Percentiles rank a stretch among this genome's conserved stretches.
These are phyloP conservation scores for Oreohelix idahoensis DNA, from an alignment of 1,140 invertebrate species.

Conservation along the genomic window DNA sequence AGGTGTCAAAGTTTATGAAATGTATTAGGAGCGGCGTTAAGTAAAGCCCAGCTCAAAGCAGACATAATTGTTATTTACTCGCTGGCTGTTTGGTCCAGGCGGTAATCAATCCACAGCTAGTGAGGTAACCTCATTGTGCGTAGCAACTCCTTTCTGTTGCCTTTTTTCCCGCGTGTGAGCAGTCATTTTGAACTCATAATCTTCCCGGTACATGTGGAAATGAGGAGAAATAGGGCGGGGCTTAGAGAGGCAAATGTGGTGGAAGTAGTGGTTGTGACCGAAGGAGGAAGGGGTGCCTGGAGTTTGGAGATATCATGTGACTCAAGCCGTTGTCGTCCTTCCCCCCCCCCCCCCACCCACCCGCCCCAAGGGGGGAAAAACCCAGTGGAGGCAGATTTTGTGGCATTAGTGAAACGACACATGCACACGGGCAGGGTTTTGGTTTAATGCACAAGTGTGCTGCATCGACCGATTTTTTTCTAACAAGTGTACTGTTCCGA, in stretches of 20 bases:
- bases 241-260: not conserved
- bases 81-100: not conserved
- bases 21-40: too few species aligned
- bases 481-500: not conserved
- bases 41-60: too few species aligned
- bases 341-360: too few species aligned
- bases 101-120: not conserved
- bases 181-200: not conserved
- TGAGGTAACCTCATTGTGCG: not conserved
- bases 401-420: not conserved
- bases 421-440: not conserved
- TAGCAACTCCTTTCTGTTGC: not conserved
- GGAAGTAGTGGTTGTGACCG: not conserved
- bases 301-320: not conserved
- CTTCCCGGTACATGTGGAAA: not conserved
- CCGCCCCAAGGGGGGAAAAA: too few species aligned
- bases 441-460: not conserved
- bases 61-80: too few species aligned
- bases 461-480: not conserved
- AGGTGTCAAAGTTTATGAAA: too few species aligned
- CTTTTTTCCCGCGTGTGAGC: not conserved
- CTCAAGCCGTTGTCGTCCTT: not conserved
- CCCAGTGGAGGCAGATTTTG: not conserved
- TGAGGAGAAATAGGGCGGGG: not conserved
- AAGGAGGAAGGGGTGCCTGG: not conserved